Base-by-base conservation (phyloP, 2,113 vertebrate species). In the Rhea americana region DNA sequence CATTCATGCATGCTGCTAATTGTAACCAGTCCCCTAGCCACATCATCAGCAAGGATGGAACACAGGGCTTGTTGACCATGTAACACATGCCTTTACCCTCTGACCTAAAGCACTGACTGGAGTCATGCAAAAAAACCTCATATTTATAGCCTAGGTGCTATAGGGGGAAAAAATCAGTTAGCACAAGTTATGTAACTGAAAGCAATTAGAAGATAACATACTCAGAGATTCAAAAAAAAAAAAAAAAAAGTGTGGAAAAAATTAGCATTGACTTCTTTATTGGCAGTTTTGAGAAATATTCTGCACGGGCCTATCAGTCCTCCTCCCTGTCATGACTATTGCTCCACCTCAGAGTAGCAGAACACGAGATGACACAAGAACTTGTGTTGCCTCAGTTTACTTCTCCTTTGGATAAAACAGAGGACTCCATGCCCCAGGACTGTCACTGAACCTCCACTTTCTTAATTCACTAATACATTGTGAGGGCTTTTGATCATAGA, bases 321-420 rank as follows among this genome's bases (percentile, higher is more conserved):
- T 80, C 16, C 18, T 56, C 17, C 53, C 45, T 76, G 45, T 32
- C 6, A 5, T 2, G 8, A n/a, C 16, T 47, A 24, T 4, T 32
- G 58, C 28, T 51, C 43, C 22, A 4, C 16, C 17, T 0, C 0
- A 0, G 32, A 6, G 30, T 4, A 41, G 51, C 18, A 85, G 55
- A 82, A 45, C 13, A 7, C 18, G 47, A 41, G 18, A 21, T 1
- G 3, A n/a, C 5, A 30, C 17, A 53, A 48, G 56, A 85, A 25
- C 28, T 82, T 72, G 56, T 19, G 43, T 24, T 58, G 53, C 71
- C 43, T 74, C 28, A 39, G 28, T 47, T 32, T 75, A 39, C 6
- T 41, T 58, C 59, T 71, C 25, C 50, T 59, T 65, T 62, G 67
- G 45, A 87, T 32, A 82, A 62, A 13, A 43, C 14, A 41, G 30